A percentile compares a stretch with the other conserved stretches of the same genome.
Conservation (phyloP, 2,797 vertebrate species). For the Myiothlypis coronata region DNA sequence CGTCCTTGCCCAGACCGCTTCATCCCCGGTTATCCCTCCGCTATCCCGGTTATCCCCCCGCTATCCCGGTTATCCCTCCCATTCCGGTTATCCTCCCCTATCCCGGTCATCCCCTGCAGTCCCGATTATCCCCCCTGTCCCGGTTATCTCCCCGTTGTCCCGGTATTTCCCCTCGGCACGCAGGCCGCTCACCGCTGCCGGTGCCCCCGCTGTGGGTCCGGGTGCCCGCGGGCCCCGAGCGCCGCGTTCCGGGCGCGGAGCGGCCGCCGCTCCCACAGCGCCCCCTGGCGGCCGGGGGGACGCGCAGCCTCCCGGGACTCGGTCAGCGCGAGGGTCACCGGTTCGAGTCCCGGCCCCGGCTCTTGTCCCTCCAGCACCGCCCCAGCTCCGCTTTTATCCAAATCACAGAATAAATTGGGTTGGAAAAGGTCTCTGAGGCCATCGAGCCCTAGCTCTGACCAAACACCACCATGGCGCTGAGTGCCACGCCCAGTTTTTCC, state of each 20-base stretch:
- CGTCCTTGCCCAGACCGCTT: background rate
- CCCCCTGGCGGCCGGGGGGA: background rate
- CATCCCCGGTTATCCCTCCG: background rate
- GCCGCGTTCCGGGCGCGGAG: background rate
- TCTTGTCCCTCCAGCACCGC: fast-evolving
- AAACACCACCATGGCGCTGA: background rate
- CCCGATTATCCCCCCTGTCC: background rate
- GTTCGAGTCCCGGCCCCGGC: background rate
- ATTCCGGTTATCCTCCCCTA: background rate
- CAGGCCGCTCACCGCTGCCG: background rate
- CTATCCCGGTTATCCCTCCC: background rate
- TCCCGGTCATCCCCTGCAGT: background rate
- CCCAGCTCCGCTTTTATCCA: fast-evolving
- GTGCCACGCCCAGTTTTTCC: background rate
- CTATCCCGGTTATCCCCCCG: background rate
- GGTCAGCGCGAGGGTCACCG: fast-evolving
- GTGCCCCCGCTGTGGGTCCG: background rate
- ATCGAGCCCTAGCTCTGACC: background rate
- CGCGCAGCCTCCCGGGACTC: background rate
- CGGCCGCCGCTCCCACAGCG: background rate
- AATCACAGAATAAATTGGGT: fast-evolving
- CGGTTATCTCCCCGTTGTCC: too few species aligned
- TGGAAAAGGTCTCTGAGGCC: background rate
- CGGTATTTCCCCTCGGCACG: background rate
- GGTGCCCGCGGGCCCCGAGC: background rate